Base-by-base conservation (phyloP, 2,888 invertebrate species). In the Macrosoma leucophasiata region DNA sequence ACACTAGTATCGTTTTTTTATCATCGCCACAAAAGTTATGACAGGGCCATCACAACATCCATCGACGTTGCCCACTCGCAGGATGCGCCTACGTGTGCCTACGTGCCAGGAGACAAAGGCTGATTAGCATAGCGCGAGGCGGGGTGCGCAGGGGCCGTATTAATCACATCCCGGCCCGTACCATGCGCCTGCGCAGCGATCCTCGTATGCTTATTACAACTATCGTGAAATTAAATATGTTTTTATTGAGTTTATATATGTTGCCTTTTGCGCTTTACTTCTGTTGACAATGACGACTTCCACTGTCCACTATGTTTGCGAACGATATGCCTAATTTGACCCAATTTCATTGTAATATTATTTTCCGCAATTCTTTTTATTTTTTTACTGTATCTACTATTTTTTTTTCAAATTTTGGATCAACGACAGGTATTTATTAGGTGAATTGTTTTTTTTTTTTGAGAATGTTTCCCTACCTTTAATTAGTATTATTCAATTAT, bases 51-150 rank as follows among this genome's bases (percentile, higher is more conserved):
- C 66, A 68, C 61, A 69, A 67, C 60, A 55, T 40, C 48, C 55
- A 67, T 67, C 67, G 66, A 64, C 65, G 59, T 56, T 66, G 53
- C 70, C 63, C 68, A 67, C 61, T 57, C 65, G 58, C 75, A 75
- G 75, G 75, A 75, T 71, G 71, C n/a, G n/a, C n/a, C n/a, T n/a
- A n/a, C n/a, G n/a, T 57, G 57, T 67, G 72, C 73, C 75, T 65
- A 74, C 74, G 68, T 63, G 58, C 52, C 33, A 54, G 58, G 69
- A 73, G 69, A 75, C 75, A 75, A 73, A 73, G 71, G 57, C 44
- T 54, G 58, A 74, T 73, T 73, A 66, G 56, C 72, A 74, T 74
- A 69, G 51, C 55, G 48, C 47, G 58, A 66, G 66, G 63, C 57
- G 60, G 56, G 54, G 55, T 70, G 69, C 62, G 70, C 63, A 71